These are phyloP conservation scores for Chymomyza procnemis DNA, from an alignment of 2,888 invertebrate species.

Conservation along the genomic window DNA sequence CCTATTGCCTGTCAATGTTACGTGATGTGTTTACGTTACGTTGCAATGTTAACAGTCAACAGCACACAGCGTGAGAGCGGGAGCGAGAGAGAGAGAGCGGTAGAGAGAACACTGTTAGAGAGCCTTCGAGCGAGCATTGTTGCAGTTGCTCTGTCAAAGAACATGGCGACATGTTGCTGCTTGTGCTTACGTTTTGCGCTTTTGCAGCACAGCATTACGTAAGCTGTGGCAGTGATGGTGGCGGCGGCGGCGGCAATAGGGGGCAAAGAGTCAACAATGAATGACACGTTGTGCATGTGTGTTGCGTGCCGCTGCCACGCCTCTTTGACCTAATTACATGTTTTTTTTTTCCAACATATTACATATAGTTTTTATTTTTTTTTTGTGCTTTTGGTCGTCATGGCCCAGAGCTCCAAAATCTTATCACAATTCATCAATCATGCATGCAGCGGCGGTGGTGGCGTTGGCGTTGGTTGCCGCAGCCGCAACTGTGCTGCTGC, in stretches of 20 bases:
- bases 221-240: conserved; percentile 29
- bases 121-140: not conserved
- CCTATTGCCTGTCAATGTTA: not conserved
- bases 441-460: conserved; percentile 61
- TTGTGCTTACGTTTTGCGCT: not conserved
- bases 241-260: too few relatives aligned
- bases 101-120: not conserved
- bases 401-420: conserved; percentile 33
- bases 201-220: conserved; percentile 36
- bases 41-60: not conserved
- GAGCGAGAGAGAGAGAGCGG: too few relatives aligned
- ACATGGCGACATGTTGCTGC: not conserved
- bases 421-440: conserved; percentile 67
- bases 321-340: conserved; percentile 52
- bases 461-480: too few relatives aligned
- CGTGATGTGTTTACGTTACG: not conserved
- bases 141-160: not conserved
- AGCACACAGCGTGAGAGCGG: not conserved
- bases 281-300: conserved; percentile 11
- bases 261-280: conserved; percentile 22
- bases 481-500: too few relatives aligned
- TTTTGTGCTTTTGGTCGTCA: not conserved
- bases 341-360: conserved; percentile 13
- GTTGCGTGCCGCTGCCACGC: conserved; percentile 41
- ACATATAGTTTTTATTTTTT: not conserved